Evolutionary conservation across 2,888 invertebrate genomes (phyloP).

Genomic region (Osmoderma eremita): DNA sequence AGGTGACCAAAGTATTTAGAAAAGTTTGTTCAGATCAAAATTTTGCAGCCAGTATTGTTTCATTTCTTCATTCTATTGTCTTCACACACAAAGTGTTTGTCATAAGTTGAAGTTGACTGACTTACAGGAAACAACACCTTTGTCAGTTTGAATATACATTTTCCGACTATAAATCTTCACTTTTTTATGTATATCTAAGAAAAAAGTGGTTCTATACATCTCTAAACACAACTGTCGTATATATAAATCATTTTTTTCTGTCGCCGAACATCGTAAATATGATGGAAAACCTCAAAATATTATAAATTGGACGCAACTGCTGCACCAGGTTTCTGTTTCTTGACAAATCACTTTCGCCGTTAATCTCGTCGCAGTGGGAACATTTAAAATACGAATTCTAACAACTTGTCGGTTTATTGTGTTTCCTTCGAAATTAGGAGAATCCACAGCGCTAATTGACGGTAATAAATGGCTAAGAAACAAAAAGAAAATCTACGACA

Average conservation of each 20-base stretch:
- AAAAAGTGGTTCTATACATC: conserved; percentile 1
- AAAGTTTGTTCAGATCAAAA: no score
- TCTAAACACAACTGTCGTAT: conserved; percentile 21
- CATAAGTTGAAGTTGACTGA: no score
- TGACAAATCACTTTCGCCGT: conserved; percentile 27
- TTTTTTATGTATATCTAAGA: neutral
- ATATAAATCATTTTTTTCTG: conserved; percentile 26
- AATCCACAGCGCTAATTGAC: conserved; percentile 26
- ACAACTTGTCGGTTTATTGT: conserved; percentile 23
- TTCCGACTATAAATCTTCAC: no score
- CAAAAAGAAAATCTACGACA: neutral
- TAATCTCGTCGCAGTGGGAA: conserved; percentile 16
- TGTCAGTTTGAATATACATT: no score
- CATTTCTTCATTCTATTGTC: no score
- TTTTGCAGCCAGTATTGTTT: no score
- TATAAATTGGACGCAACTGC: conserved; percentile 33
- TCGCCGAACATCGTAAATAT: conserved; percentile 12
- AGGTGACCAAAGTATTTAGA: no score
- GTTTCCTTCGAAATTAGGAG: neutral
- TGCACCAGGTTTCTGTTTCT: conserved; percentile 16
- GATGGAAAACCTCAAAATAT: conserved; percentile 31
- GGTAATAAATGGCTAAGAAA: conserved; percentile 16
- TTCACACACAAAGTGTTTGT: no score
- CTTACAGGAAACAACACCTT: no score
- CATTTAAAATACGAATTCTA: conserved; percentile 17